A percentile compares a stretch with the other conserved stretches of the same genome.
Conservation (phyloP, 2,888 invertebrate species). For the Torymus tubicola region DNA sequence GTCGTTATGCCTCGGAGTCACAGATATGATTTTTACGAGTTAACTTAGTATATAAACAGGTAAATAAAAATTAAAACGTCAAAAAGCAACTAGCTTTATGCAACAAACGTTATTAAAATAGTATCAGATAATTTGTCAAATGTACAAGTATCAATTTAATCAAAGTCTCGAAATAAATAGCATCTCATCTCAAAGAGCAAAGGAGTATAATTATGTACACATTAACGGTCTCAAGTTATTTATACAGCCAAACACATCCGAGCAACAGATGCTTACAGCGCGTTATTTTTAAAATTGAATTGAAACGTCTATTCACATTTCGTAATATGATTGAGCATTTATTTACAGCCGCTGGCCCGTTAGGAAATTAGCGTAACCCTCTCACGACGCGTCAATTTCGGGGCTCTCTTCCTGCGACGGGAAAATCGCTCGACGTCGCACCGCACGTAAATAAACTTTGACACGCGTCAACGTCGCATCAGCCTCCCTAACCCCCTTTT, state of each 20-base stretch:
- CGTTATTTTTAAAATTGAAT: slow-evolving; percentile 52
- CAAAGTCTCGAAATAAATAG: too few species aligned
- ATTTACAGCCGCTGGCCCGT: slow-evolving; percentile 40
- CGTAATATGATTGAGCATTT: slow-evolving; percentile 52
- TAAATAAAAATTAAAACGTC: too few species aligned
- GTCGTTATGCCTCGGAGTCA: too few species aligned
- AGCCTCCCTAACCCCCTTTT: slow-evolving; percentile 63
- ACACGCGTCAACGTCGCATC: slow-evolving; percentile 67
- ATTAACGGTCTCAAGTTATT: slow-evolving; percentile 21
- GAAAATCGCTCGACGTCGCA: slow-evolving; percentile 10
- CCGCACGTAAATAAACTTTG: slow-evolving; percentile 59
- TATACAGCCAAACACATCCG: neutral
- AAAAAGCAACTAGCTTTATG: too few species aligned
- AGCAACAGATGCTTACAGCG: slow-evolving; percentile 41
- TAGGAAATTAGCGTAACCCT: slow-evolving; percentile 57
- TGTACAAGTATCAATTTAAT: too few species aligned
- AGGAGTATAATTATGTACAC: slow-evolving; percentile 10
- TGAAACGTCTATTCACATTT: slow-evolving; percentile 44
- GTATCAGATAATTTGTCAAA: too few species aligned
- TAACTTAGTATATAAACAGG: too few species aligned
- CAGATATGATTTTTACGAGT: too few species aligned
- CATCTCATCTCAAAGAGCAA: neutral
- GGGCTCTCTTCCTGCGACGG: slow-evolving; percentile 25
- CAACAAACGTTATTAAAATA: too few species aligned
- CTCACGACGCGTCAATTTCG: slow-evolving; percentile 47